phyloP scores from a whole-genome alignment of 2,113 vertebrate genomes.

The Dasypus novemcinctus region DNA sequence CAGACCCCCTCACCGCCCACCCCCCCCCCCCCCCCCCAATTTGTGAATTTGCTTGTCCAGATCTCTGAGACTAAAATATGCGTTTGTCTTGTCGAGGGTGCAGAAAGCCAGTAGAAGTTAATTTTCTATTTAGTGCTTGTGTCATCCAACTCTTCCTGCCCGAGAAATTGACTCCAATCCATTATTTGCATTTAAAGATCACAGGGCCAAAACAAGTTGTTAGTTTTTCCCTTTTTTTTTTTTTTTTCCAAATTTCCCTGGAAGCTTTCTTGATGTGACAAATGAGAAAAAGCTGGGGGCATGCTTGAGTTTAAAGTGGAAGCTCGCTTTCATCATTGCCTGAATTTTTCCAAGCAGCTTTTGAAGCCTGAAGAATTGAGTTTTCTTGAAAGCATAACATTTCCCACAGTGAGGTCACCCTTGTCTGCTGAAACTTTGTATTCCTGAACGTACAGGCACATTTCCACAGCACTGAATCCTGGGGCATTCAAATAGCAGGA shows the following conservation, averaged over 20 bases:
- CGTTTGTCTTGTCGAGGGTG: constrained; percentile 48
- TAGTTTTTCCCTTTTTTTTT: constrained; percentile 8
- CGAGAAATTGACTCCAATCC: constrained; percentile 14
- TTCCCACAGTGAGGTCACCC: constrained; percentile 40
- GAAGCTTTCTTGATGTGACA: constrained; percentile 53
- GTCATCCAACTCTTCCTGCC: not conserved
- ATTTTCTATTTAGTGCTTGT: not conserved
- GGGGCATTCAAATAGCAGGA: not conserved
- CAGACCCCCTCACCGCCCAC: too few relatives aligned
- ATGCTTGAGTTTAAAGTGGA: constrained; percentile 46
- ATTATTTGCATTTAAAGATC: constrained; percentile 56
- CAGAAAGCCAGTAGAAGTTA: not conserved
- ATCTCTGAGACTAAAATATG: constrained; percentile 18
- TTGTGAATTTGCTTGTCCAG: not conserved
- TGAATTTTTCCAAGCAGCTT: constrained; percentile 1
- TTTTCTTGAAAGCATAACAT: constrained; percentile 32
- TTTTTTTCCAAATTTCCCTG: constrained; percentile 18
- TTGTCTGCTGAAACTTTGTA: not conserved
- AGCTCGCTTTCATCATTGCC: constrained; percentile 48
- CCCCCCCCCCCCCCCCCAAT: too few relatives aligned
- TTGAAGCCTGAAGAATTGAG: constrained; percentile 27
- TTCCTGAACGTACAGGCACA: not conserved
- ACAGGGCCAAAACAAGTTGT: constrained; percentile 19
- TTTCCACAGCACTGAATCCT: not conserved
- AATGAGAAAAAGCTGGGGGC: constrained; percentile 45